A percentile compares a stretch with the other conserved stretches of the same genome.
Conservation (phyloP, 2,113 vertebrate genomes). For the Rhinoderma darwinii region DNA sequence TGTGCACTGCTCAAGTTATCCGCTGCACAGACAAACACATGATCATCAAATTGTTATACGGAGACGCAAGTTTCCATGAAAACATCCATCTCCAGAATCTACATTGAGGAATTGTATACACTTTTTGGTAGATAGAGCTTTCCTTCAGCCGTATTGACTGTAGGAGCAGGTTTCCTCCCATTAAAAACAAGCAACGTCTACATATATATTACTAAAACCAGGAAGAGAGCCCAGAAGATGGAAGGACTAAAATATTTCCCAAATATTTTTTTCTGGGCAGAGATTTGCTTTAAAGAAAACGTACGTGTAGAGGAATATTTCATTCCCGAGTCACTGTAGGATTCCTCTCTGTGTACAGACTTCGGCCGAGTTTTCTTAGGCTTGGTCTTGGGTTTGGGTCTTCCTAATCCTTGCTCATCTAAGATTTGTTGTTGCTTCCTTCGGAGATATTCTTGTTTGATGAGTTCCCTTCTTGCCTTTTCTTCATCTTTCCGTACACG, state of each 20-base stretch:
- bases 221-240: background rate
- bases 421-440: constrained; percentile 92
- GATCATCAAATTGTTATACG: no score
- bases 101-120: no score
- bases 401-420: constrained; percentile 89
- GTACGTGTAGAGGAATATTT: constrained; percentile 86
- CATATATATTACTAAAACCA: no score
- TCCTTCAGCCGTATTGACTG: no score
- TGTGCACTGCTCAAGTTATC: constrained; percentile 85
- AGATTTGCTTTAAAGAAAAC: constrained; percentile 57
- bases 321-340: constrained; percentile 77
- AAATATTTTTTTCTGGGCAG: no score
- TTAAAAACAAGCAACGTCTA: no score
- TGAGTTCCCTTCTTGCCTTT: constrained; percentile 90
- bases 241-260: background rate
- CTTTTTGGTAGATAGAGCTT: no score
- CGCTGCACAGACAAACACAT: constrained; percentile 68
- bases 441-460: constrained; percentile 93
- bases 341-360: constrained; percentile 87
- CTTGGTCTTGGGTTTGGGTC: constrained; percentile 82
- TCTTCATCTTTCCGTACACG: constrained; percentile 94
- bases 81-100: no score
- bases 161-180: no score
- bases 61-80: no score
- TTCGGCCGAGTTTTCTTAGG: constrained; percentile 83